phyloP scores from a whole-genome alignment of 2,113 vertebrate genomes.

The Setophaga coronata region DNA sequence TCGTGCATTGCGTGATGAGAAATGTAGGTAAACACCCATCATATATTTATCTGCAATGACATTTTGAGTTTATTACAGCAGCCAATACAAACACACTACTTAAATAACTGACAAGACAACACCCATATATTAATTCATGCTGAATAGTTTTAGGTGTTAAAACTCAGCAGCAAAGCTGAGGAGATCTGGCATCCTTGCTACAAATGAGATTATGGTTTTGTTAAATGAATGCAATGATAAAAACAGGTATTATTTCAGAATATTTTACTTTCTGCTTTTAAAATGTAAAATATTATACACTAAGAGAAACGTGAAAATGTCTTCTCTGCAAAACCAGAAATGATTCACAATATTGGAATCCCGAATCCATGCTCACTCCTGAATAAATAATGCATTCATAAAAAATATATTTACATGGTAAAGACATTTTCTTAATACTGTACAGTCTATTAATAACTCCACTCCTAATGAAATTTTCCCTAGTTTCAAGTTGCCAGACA shows the following conservation, averaged over 20 bases:
- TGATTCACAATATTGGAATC: not conserved
- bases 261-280: not conserved
- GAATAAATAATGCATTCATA: not conserved
- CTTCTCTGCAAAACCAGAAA: not conserved
- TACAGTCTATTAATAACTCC: not conserved
- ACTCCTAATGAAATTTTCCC: not conserved
- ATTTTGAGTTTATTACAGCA: not conserved
- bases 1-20: not conserved
- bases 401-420: not conserved
- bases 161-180: not conserved
- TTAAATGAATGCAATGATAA: not conserved
- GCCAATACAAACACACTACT: not conserved
- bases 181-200: not conserved
- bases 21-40: not conserved
- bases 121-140: not conserved
- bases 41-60: not conserved
- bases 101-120: not conserved
- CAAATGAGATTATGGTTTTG: not conserved
- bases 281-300: not conserved
- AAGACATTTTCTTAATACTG: not conserved
- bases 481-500: not conserved
- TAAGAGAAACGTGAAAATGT: not conserved
- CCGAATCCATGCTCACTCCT: not conserved
- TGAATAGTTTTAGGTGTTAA: not conserved
- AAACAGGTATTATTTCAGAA: not conserved